These are phyloP conservation scores for Megastigmus dorsalis DNA, from an alignment of 2,888 invertebrate genomes.

Conservation along the genomic window DNA sequence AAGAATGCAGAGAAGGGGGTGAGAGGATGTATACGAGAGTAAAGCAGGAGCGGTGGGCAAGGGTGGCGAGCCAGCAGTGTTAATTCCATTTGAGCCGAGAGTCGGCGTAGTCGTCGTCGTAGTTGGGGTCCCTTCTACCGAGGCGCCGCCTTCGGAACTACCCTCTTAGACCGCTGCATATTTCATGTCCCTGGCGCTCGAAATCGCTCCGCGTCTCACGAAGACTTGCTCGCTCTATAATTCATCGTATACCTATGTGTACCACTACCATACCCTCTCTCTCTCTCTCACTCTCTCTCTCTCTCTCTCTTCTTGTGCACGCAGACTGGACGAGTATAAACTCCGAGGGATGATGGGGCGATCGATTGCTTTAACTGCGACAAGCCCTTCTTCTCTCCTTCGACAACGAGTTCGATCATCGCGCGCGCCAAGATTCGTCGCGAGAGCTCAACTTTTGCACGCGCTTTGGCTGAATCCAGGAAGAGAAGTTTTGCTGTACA, in stretches of 20 bases:
- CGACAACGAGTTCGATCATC: too few relatives aligned
- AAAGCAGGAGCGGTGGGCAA: conserved; percentile 4
- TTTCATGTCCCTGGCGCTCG: conserved; percentile 65
- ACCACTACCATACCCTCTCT: neutral
- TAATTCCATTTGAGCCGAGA: conserved; percentile 69
- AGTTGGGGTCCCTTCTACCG: conserved; percentile 33
- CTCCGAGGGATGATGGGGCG: too few relatives aligned
- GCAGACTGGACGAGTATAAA: too few relatives aligned
- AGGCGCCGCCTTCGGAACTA: conserved; percentile 62
- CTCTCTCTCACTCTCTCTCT: too few relatives aligned
- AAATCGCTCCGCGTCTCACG: conserved; percentile 55
- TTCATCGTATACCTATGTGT: conserved; percentile 56
- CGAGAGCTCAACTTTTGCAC: too few relatives aligned
- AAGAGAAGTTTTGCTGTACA: too few relatives aligned
- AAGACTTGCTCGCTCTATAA: conserved; percentile 66
- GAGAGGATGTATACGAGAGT: neutral
- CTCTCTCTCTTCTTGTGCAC: too few relatives aligned
- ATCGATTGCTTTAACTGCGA: too few relatives aligned
- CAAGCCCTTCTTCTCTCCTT: too few relatives aligned
- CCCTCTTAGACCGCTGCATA: conserved; percentile 72
- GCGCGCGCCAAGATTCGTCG: too few relatives aligned
- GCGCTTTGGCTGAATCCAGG: too few relatives aligned
- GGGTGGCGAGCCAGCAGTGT: conserved; percentile 58
- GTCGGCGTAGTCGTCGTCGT: conserved; percentile 40
- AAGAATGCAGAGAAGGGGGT: neutral